Evolutionary conservation across 2,113 vertebrate genomes (phyloP), one percentile per base, ranked within the genome.

Genomic region (Plecotus auritus): DNA sequence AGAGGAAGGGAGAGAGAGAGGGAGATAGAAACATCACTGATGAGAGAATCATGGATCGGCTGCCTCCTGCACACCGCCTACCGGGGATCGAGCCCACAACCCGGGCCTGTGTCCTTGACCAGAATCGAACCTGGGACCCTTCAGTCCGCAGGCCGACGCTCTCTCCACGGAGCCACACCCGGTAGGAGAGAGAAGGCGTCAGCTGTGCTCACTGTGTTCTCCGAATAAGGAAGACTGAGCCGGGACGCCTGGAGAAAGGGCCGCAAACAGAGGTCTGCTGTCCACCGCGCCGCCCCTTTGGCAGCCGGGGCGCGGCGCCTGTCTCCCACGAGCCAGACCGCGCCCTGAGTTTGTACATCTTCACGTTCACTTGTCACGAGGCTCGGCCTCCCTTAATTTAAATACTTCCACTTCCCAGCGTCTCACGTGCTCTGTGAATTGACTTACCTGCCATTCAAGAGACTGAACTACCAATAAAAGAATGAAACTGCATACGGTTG

Each of bases 401-500:
- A 95, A 90, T 70, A 70, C 8, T 26, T 82, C 64, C 22, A 32
- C 42, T 76, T 70, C 92, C 91, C 51, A 28, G 12, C 73, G 12
- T 88, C 56, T 85, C 70, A 7, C 26, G 82, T 90, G 94, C 82
- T 73, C 67, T 84, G 51, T 12, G 13, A 40, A 81, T 67, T 69
- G 35, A 94, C 72, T 72, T 78, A 66, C 20, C 45, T 95, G 40
- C 70, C 82, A 54, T 59, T 97, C 23, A 61, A 91, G 45, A 69
- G 95, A 91, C 51, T 64, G 80, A 42, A 40, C 72, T 69, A 51
- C 56, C 56, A 94, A 93, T 95, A 92, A 96, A 95, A 59, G 59
- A 42, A 96, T 85, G 66, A 93, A 92, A 77, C 23, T 64, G 11
- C 76, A 80, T 61, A 70, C 49, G 64, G 10, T 77, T 83, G 45